These are phyloP conservation scores for Eulemur albifrons DNA, from an alignment of 2,797 vertebrate species.

Conservation along the genomic window DNA sequence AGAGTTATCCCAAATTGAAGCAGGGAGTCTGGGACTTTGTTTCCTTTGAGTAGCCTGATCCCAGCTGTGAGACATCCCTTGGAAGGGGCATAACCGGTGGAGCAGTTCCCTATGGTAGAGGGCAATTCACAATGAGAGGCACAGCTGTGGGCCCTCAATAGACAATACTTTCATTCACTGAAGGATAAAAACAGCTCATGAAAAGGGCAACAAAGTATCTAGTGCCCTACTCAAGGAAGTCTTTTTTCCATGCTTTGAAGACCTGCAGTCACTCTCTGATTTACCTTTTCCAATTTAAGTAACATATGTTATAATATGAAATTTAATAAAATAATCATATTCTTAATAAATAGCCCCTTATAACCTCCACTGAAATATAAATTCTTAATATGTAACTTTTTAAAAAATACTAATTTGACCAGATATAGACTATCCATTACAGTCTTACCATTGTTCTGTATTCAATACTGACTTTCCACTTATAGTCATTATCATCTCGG, in stretches of 20 bases:
- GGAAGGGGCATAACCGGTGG: neutral
- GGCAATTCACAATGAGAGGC: neutral
- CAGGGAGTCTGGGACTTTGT: neutral
- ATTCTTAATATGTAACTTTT: neutral
- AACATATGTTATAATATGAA: neutral
- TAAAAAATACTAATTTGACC: neutral
- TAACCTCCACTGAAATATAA: neutral
- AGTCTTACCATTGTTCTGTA: neutral
- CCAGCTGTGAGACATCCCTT: neutral
- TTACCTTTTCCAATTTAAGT: neutral
- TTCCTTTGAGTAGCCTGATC: neutral
- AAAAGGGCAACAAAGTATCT: neutral
- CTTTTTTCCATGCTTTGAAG: neutral
- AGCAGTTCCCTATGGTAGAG: neutral
- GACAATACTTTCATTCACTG: neutral
- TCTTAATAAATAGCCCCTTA: neutral
- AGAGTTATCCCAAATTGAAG: neutral
- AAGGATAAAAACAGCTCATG: neutral
- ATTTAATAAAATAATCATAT: neutral
- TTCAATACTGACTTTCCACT: neutral
- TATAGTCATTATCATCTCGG: too few relatives aligned
- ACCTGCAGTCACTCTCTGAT: neutral
- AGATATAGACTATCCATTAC: neutral
- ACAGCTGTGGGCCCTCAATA: neutral
- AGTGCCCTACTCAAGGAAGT: neutral